Evolutionary conservation across 2,113 vertebrate species (phyloP).

Genomic region (Glaucomys volans): DNA sequence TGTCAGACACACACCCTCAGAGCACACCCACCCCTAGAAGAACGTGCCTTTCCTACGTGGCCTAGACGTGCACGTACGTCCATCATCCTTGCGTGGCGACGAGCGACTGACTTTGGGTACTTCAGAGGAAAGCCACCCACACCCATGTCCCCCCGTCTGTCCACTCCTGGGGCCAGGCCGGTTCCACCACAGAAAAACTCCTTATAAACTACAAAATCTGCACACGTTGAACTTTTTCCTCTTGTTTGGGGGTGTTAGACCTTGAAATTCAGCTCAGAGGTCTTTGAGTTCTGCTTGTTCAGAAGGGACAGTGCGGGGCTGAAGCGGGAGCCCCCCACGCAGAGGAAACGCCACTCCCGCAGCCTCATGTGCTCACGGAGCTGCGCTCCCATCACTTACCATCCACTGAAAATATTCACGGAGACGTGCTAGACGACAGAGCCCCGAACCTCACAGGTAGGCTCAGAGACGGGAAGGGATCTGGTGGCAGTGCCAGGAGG

Average conservation of each 20-base stretch:
- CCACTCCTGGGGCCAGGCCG: too few species aligned
- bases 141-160: fast-evolving
- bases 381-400: not conserved
- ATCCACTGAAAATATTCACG: not conserved
- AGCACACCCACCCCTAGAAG: not conserved
- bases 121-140: not conserved
- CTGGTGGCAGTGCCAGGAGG: not conserved
- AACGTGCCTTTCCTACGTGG: not conserved
- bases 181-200: not conserved
- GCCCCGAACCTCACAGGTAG: not conserved
- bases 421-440: not conserved
- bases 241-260: not conserved
- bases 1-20: not conserved
- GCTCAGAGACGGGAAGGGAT: not conserved
- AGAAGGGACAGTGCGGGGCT: not conserved
- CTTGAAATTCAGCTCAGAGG: not conserved
- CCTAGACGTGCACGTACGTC: not conserved
- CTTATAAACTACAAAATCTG: not conserved
- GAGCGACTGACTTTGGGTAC: not conserved
- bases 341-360: not conserved
- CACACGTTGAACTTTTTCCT: not conserved
- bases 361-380: not conserved
- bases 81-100: not conserved
- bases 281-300: not conserved
- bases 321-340: not conserved